These are phyloP conservation scores for Tonatia bakeri DNA, from an alignment of 2,113 vertebrate genomes.

Conservation along the genomic window DNA sequence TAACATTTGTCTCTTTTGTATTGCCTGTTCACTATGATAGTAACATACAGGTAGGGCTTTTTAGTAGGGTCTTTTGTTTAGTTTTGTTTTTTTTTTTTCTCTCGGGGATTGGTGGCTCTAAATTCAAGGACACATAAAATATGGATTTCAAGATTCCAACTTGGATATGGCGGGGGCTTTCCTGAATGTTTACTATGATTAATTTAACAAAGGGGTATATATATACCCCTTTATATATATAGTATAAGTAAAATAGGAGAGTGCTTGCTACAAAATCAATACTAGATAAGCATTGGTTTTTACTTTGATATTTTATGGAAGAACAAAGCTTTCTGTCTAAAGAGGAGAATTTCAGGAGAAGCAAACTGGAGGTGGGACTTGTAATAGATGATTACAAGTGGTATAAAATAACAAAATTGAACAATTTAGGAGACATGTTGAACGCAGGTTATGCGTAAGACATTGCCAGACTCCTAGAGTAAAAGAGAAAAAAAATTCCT, in stretches of 20 bases:
- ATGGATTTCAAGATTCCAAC: not conserved
- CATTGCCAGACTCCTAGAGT: not conserved
- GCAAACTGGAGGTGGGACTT: not conserved
- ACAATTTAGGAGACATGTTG: not conserved
- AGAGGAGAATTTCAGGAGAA: not conserved
- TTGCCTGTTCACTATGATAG: not conserved
- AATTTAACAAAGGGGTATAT: not conserved
- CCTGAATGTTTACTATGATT: not conserved
- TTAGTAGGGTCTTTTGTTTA: not conserved
- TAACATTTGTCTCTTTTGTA: not conserved
- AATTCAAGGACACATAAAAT: not conserved
- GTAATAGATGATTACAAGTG: not conserved
- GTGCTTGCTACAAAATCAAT: not conserved
- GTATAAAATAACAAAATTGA: not conserved
- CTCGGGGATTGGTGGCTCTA: not conserved
- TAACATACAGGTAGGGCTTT: not conserved
- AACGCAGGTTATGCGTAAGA: not conserved
- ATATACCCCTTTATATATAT: not conserved
- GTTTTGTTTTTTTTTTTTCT: not conserved
- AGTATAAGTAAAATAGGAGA: not conserved
- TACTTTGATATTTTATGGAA: not conserved
- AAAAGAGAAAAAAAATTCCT: not conserved
- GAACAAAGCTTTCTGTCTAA: not conserved
- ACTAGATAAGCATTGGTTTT: not conserved
- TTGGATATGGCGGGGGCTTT: not conserved